phyloP scores from a whole-genome alignment of 2,113 vertebrate species.

The Pungitius pungitius region DNA sequence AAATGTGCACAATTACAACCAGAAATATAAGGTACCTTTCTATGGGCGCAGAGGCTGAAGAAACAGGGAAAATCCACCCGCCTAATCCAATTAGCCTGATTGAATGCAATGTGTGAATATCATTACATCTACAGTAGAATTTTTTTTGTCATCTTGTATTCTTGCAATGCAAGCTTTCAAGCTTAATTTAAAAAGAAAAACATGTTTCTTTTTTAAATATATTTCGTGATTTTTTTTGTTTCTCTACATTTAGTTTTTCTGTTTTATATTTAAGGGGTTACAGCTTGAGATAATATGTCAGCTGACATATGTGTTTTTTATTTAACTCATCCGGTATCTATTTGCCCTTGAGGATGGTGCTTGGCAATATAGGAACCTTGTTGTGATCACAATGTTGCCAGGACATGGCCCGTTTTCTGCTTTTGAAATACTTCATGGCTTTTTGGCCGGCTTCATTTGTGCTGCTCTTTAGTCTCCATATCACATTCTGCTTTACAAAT shows the following conservation, averaged over 20 bases:
- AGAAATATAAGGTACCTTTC: background rate
- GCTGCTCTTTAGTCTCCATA: background rate
- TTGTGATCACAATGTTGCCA: background rate
- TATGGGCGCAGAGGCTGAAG: background rate
- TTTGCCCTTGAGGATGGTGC: background rate
- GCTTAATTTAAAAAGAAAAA: background rate
- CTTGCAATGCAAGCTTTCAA: background rate
- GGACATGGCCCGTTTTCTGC: background rate
- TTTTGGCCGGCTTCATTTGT: background rate
- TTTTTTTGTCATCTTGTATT: too few species aligned
- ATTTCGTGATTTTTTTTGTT: background rate
- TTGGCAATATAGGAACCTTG: background rate
- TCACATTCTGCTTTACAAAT: slow-evolving; percentile 43
- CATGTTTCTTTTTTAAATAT: too few species aligned
- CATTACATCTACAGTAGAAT: background rate
- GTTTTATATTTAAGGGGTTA: background rate
- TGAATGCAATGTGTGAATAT: too few species aligned
- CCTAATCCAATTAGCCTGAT: background rate
- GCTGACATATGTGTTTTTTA: background rate
- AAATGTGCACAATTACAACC: background rate
- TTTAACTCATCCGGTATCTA: background rate
- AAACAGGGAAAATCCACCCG: background rate
- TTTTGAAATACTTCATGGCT: background rate
- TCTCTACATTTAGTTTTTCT: background rate
- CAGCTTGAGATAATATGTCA: background rate